These are phyloP conservation scores for Peromyscus leucopus DNA, from an alignment of 2,113 vertebrate genomes.

Conservation along the genomic window DNA sequence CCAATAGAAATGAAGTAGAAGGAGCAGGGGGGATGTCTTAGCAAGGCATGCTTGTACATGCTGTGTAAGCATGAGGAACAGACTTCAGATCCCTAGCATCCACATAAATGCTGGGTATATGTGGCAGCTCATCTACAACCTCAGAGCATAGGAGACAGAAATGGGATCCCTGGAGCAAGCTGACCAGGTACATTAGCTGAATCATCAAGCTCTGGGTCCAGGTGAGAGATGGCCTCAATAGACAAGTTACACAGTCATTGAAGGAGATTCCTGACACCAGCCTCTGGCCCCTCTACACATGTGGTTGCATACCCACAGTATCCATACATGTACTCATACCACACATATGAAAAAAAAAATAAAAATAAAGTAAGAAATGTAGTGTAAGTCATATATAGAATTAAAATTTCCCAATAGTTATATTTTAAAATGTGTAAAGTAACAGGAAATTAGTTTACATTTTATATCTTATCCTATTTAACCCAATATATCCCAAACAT, in stretches of 20 bases:
- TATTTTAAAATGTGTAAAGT: not conserved
- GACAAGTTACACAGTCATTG: not conserved
- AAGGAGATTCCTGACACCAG: too few species aligned
- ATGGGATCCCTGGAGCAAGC: too few species aligned
- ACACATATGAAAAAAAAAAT: not conserved
- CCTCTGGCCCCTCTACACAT: not conserved
- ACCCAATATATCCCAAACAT: not conserved
- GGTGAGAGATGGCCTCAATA: not conserved
- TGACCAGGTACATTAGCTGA: not conserved
- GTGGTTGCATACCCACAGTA: not conserved
- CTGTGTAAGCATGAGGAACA: not conserved
- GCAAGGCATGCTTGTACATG: too few species aligned
- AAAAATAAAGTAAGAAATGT: not conserved
- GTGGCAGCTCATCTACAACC: not conserved
- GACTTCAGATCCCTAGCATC: too few species aligned
- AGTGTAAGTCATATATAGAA: not conserved
- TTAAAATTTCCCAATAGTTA: not conserved
- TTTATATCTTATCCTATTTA: constrained; percentile 26
- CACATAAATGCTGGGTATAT: not conserved
- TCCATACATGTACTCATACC: too few species aligned
- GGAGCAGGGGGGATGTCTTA: not conserved
- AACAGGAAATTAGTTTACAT: not conserved
- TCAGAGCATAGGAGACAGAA: too few species aligned
- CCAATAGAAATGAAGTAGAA: not conserved
- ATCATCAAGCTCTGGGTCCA: not conserved